Evolutionary conservation across 2,888 invertebrate species (phyloP), one percentile per base, ranked within the genome.

Genomic region (Plebejus argus): DNA sequence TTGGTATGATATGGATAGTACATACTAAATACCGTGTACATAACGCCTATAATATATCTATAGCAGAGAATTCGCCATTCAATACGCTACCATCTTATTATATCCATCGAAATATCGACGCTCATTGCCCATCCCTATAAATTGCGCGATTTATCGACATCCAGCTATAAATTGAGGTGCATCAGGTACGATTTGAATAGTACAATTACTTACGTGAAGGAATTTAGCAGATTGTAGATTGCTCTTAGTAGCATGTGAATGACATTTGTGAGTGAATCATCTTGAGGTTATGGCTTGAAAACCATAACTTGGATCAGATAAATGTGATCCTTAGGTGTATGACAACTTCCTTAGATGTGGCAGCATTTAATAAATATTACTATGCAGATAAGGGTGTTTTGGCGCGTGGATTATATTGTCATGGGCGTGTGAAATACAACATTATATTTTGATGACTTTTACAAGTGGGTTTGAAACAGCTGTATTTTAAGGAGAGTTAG

Each of bases 81-180:
- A 66, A 33, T 33, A 33, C 15, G 18, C 66, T 28, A 66, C 20
- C 23, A 23, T 23, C 61, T 10, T 61, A 61, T 15, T 66, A 15
- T 10, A 33, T 33, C 10, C 23, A 10, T 61, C 18, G 61, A 61
- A 23, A 12, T 66, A 66, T 28, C 66, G 28, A 66, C 28, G 10
- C 3, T 0, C 18, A 20, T 66, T 28, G 66, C 28, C 15, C 66
- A 66, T 66, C 66, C 18, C 66, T 66, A 66, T 66, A 66, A 83
- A 81, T 79, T 81, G 80, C 76, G 77, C 77, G 83, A 84, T 83
- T 83, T 79, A 81, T 82, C 81, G 80, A 82, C 83, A 85, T 83
- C 83, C 71, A 61, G 80, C 79, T 78, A 83, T 84, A 84, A 82
- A 84, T 82, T 81, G 79, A 77, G 76, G 74, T 66, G 20, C 61